These are phyloP conservation scores for Carapus acus DNA, from an alignment of 2,797 vertebrate genomes.

Conservation along the genomic window DNA sequence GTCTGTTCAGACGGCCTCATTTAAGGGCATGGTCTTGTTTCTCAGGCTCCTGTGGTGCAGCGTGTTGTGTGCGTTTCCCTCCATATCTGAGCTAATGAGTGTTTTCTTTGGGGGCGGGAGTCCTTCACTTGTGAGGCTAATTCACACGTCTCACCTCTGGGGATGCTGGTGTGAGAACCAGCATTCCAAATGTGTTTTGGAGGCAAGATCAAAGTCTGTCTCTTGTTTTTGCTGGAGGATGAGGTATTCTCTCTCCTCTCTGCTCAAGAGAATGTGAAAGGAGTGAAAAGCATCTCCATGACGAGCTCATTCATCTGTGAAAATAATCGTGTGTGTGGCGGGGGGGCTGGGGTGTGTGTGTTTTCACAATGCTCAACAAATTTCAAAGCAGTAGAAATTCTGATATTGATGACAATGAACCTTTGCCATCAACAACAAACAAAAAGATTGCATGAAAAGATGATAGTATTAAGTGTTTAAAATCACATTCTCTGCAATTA, in stretches of 20 bases:
- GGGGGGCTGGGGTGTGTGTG: too few relatives aligned
- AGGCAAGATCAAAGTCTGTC: slow-evolving; percentile 73
- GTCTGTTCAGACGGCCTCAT: slow-evolving; percentile 2
- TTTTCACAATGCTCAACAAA: slow-evolving; percentile 69
- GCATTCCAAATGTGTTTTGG: slow-evolving; percentile 64
- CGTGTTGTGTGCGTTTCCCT: slow-evolving; percentile 24
- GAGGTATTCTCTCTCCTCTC: slow-evolving; percentile 67
- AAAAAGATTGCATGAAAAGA: background rate
- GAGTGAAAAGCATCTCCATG: slow-evolving; percentile 72
- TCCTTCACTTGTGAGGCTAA: slow-evolving; percentile 49
- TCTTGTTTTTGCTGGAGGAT: slow-evolving; percentile 57
- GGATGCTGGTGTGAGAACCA: slow-evolving; percentile 69
- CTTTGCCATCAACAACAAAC: background rate
- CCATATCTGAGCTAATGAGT: slow-evolving; percentile 71
- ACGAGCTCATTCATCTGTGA: slow-evolving; percentile 78
- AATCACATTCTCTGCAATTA: too few relatives aligned
- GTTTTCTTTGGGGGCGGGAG: slow-evolving; percentile 44
- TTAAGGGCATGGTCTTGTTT: slow-evolving; percentile 36
- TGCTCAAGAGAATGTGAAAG: slow-evolving; percentile 60
- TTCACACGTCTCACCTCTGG: slow-evolving; percentile 64
- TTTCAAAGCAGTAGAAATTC: slow-evolving; percentile 65
- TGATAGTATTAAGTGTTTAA: background rate
- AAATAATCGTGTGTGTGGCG: slow-evolving; percentile 68
- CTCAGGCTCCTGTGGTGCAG: slow-evolving; percentile 38
- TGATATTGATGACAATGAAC: slow-evolving; percentile 43